Conservation (phyloP, 2,888 invertebrate genomes). For the Hypomecis atomaria region DNA sequence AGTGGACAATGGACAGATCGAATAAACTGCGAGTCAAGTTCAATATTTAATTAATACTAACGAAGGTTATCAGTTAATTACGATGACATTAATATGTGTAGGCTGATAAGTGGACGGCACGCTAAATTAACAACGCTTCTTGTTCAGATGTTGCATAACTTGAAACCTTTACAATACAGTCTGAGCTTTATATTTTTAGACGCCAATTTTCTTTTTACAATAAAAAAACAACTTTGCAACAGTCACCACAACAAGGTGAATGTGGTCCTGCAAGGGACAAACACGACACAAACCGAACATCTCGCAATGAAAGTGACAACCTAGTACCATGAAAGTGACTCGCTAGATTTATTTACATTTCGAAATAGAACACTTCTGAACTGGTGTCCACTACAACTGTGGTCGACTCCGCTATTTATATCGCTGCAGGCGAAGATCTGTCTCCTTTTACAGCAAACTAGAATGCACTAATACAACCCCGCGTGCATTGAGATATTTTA, state of each 20-base stretch:
- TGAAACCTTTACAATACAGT: background rate
- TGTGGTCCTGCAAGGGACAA: conserved; percentile 12
- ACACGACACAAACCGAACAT: conserved; percentile 28
- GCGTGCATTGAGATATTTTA: conserved; percentile 66
- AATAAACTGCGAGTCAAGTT: conserved; percentile 50
- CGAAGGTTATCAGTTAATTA: conserved; percentile 54
- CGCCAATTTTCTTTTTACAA: too few species aligned
- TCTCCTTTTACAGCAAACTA: conserved; percentile 78
- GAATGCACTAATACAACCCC: conserved; percentile 67
- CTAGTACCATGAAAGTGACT: conserved; percentile 72
- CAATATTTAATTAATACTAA: conserved; percentile 55
- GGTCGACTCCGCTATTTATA: conserved; percentile 76
- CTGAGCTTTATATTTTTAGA: background rate
- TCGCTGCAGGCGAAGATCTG: conserved; percentile 69
- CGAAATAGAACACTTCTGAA: conserved; percentile 80
- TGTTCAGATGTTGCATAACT: conserved; percentile 13
- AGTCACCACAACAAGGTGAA: conserved; percentile 9
- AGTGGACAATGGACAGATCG: conserved; percentile 40
- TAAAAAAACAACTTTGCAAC: too few species aligned
- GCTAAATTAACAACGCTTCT: conserved; percentile 12
- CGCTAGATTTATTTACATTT: conserved; percentile 81
- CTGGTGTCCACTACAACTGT: conserved; percentile 77
- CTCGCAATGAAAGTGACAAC: conserved; percentile 77
- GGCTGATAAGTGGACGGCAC: conserved; percentile 20
- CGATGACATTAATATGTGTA: conserved; percentile 47